These are phyloP conservation scores for Neoarius graeffei DNA, from an alignment of 2,113 vertebrate genomes.

Conservation along the genomic window DNA sequence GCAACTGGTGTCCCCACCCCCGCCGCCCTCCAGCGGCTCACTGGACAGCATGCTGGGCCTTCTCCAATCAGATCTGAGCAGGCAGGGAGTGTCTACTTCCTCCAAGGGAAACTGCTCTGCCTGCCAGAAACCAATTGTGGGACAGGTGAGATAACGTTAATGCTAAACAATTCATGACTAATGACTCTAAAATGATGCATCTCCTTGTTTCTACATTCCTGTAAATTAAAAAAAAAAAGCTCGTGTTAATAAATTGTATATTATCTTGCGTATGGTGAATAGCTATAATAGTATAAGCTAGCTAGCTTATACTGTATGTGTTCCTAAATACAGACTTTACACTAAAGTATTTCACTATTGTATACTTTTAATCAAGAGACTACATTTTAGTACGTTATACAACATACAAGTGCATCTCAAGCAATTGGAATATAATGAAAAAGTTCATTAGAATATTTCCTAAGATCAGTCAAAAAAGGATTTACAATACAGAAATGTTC, in stretches of 20 bases:
- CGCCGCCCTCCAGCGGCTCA: conserved; percentile 68
- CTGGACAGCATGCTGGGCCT: conserved; percentile 90
- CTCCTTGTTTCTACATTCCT: neutral
- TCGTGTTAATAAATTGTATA: neutral
- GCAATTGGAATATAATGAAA: too few relatives aligned
- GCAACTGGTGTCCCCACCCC: conserved; percentile 61
- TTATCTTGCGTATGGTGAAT: neutral
- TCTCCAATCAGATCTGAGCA: conserved; percentile 86
- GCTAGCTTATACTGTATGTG: neutral
- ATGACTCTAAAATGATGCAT: neutral
- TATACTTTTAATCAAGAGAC: neutral
- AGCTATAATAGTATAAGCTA: neutral
- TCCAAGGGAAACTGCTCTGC: conserved; percentile 87
- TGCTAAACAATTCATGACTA: neutral
- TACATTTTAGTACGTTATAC: neutral
- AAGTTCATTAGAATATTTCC: too few relatives aligned
- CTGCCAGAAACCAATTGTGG: conserved; percentile 87
- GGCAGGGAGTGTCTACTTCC: conserved; percentile 85
- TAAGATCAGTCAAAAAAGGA: too few relatives aligned
- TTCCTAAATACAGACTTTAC: neutral
- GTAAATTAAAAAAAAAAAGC: neutral
- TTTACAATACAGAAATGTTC: too few relatives aligned
- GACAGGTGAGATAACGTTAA: conserved; percentile 75
- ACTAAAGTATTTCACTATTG: too few relatives aligned
- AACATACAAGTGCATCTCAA: too few relatives aligned